These are phyloP conservation scores for Elephas maximus DNA, from an alignment of 2,113 vertebrate genomes.

Conservation along the genomic window DNA sequence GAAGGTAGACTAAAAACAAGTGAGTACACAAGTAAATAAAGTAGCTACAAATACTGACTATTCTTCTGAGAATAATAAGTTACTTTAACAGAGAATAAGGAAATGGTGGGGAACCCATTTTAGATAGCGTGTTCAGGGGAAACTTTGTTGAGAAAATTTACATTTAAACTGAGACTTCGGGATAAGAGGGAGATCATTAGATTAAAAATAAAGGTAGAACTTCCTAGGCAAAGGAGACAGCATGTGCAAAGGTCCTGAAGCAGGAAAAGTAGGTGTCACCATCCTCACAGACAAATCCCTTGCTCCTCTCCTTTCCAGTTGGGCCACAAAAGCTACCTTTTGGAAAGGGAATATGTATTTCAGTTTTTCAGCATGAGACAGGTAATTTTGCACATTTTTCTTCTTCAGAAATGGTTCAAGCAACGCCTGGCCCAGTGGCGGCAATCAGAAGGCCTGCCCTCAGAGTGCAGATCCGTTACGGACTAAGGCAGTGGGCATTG, in stretches of 20 bases:
- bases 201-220: not conserved
- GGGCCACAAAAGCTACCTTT: not conserved
- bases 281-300: not conserved
- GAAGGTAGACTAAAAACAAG: not conserved
- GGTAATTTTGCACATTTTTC: constrained; percentile 28
- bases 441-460: constrained; percentile 94
- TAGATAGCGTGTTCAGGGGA: not conserved
- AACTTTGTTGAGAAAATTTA: not conserved
- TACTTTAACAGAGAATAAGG: not conserved
- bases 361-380: not conserved
- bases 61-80: constrained; percentile 24
- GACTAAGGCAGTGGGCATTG: constrained; percentile 87
- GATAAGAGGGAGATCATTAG: not conserved
- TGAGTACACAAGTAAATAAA: not conserved
- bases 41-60: not conserved
- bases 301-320: not conserved
- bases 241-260: not conserved
- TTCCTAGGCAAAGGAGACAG: not conserved
- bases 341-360: not conserved
- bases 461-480: constrained; percentile 93
- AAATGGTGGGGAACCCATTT: not conserved
- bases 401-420: constrained; percentile 95
- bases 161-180: not conserved
- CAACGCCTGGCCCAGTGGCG: constrained; percentile 95
- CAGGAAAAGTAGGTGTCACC: not conserved